Evolutionary conservation across 1,140 invertebrate genomes (phyloP), one percentile per base, ranked within the genome.

Genomic region (Ylistrum balloti): DNA sequence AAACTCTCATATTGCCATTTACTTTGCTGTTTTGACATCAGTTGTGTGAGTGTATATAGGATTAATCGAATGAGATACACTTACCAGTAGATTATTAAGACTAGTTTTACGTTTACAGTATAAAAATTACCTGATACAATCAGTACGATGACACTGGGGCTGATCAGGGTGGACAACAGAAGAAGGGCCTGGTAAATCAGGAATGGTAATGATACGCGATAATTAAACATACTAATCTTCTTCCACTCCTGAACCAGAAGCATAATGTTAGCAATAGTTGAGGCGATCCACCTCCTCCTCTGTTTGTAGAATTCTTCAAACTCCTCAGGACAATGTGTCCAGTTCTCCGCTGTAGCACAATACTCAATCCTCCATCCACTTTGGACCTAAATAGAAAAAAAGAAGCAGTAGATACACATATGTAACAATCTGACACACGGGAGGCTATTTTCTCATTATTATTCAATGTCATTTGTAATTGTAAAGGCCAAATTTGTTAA

Each of bases 221-320:
- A 96, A 93, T 97, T 97, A 45, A 97, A 95, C 87, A 95, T 94
- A 15, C 97, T 94, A 5, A 97, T 90, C 0, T 92, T 48, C 88
- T 96, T 96, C 90, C 97, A 97, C 91, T 97, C 97, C 34, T 95
- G 94, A 1, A 97, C 94, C 5, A 97, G 92, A 91, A 97, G 97
- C 93, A 97, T 96, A 20, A 97, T 97, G 92, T 97, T 97, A 74
- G 97, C 97, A 93, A 97, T 96, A 0, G 97, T 97, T 17, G 97
- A 97, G 1, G 97, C 97, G 38, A 97, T 97, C 97, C 97, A 97
- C 10, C 97, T 94, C 38, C 97, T 93, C 22, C 97, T 93, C 93
- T 97, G 97, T 92, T 97, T 97, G 94, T 97, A 97, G 93, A 97
- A 97, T 93, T 97, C 97, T 85, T 96, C 96, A 93, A 97, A 97